phyloP scores from a whole-genome alignment of 2,113 vertebrate species.

The Pardalotus punctatus region DNA sequence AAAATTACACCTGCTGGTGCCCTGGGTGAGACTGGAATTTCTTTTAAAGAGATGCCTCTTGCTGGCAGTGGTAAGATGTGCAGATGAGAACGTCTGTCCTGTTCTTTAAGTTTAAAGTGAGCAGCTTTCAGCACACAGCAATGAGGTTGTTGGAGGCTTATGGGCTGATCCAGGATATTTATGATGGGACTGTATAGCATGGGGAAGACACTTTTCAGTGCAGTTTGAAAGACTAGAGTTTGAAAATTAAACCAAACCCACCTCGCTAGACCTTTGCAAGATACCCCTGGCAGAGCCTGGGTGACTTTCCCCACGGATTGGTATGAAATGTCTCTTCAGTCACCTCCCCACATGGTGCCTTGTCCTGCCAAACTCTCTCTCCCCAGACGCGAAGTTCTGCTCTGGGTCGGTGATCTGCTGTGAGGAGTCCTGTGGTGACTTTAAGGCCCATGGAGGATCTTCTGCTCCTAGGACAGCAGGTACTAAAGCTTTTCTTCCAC shows the following conservation, averaged over 20 bases:
- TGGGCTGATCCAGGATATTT: neutral
- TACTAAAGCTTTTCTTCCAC: neutral
- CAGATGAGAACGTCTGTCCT: neutral
- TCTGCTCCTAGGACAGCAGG: conserved; percentile 50
- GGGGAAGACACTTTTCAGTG: neutral
- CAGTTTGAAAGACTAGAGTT: neutral
- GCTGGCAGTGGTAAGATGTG: neutral
- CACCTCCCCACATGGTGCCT: rapidly evolving
- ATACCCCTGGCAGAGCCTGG: neutral
- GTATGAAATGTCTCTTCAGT: neutral
- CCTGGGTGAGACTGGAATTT: neutral
- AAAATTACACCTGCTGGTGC: neutral
- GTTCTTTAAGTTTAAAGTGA: neutral
- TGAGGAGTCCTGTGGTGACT: neutral
- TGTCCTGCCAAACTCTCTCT: conserved; percentile 22
- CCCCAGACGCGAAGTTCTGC: conserved; percentile 11
- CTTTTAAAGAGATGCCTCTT: neutral
- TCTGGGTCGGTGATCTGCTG: neutral
- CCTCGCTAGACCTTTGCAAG: neutral
- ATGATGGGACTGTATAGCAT: neutral
- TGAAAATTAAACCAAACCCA: neutral
- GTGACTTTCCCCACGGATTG: neutral
- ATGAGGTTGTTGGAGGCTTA: neutral
- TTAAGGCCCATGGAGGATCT: conserved; percentile 62
- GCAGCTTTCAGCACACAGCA: neutral